Percentiles rank a stretch among this genome's conserved stretches.
phyloP scores from a whole-genome alignment of 2,113 vertebrate genomes.

The Apteryx owenii region DNA sequence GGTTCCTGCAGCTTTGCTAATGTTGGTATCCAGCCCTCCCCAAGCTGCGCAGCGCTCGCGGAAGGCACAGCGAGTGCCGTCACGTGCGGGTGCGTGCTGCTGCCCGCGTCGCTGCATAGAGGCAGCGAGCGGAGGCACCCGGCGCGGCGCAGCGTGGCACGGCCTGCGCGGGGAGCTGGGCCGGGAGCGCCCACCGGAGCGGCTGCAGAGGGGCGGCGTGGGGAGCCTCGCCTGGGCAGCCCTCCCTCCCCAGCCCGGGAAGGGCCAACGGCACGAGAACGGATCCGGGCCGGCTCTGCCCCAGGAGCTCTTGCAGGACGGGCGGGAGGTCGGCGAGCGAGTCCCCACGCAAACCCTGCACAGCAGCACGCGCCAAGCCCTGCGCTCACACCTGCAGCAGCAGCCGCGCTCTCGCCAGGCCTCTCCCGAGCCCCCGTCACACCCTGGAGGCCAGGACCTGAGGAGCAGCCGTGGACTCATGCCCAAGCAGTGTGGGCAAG shows the following conservation, averaged over 20 bases:
- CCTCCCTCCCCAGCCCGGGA: background rate
- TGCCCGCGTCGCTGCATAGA: no score
- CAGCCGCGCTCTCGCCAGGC: background rate
- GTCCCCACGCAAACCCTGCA: background rate
- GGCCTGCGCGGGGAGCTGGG: no score
- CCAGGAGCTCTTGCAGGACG: background rate
- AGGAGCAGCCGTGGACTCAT: rapidly evolving
- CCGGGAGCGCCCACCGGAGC: no score
- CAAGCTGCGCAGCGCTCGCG: background rate
- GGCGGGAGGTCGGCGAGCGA: rapidly evolving
- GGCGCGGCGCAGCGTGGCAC: no score
- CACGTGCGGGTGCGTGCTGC: no score
- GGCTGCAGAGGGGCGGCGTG: no score
- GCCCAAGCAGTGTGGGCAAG: background rate
- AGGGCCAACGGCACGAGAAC: rapidly evolving
- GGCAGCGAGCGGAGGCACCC: no score
- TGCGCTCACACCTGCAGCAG: background rate
- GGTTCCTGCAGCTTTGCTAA: background rate
- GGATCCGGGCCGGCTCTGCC: rapidly evolving
- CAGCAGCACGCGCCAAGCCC: background rate
- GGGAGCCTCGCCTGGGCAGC: no score
- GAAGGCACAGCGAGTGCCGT: rapidly evolving
- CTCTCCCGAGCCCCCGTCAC: background rate
- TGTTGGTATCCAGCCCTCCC: background rate
- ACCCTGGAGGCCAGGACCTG: background rate